Evolutionary conservation across 2,113 vertebrate species (phyloP).

Genomic region (Alosa alosa): DNA sequence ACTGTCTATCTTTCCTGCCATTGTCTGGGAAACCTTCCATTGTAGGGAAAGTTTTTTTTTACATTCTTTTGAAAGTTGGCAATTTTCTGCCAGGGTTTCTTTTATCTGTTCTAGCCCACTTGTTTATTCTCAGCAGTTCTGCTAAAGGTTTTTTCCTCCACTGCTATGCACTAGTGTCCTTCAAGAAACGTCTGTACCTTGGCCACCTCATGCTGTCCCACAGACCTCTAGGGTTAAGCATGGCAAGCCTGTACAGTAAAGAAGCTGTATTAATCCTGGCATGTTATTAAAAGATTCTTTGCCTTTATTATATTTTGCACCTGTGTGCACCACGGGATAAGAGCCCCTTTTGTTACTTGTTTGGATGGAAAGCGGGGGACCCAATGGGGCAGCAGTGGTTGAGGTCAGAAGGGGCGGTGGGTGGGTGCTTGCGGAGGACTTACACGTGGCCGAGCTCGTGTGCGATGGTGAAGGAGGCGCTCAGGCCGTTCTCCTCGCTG

Average conservation of each 20-base stretch:
- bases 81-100: neutral
- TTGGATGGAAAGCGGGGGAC: neutral
- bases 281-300: slow-evolving; percentile 66
- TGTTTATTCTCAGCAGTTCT: neutral
- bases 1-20: neutral
- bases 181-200: neutral
- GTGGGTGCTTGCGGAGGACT: slow-evolving; percentile 65
- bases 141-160: neutral
- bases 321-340: slow-evolving; percentile 65
- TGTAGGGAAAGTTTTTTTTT: neutral
- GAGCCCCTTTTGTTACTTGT: slow-evolving; percentile 66
- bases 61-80: neutral
- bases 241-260: slow-evolving; percentile 38
- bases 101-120: neutral
- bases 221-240: slow-evolving; percentile 42
- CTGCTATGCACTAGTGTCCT: neutral
- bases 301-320: slow-evolving; percentile 71
- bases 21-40: neutral
- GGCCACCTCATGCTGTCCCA: neutral
- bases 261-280: slow-evolving; percentile 53
- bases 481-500: slow-evolving; percentile 96
- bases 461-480: slow-evolving; percentile 93
- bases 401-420: slow-evolving; percentile 11
- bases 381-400: neutral
- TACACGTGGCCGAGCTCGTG: slow-evolving; percentile 97